Percentiles rank a stretch among this genome's conserved stretches.
These are phyloP conservation scores for Cataglyphis cursor DNA, from an alignment of 2,888 invertebrate genomes.

Conservation along the genomic window DNA sequence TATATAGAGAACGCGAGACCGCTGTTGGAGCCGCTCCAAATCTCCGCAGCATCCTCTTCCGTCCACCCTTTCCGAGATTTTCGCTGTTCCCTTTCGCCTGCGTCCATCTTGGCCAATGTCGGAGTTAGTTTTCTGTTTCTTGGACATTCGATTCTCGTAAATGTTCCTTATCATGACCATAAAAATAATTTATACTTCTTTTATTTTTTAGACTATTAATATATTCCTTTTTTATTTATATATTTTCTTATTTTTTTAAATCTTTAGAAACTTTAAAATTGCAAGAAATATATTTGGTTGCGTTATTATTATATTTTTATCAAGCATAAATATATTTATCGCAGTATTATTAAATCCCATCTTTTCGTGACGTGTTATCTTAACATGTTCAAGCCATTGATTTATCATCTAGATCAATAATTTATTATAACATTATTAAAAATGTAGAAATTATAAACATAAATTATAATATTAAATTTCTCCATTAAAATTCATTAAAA, in stretches of 20 bases:
- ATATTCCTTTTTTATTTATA: background rate
- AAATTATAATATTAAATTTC: background rate
- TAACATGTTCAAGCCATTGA: background rate
- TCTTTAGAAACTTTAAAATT: background rate
- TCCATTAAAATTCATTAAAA: background rate
- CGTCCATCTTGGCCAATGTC: background rate
- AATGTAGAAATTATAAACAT: background rate
- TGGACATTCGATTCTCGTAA: background rate
- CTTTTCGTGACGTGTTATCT: background rate
- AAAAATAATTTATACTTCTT: slow-evolving; percentile 2
- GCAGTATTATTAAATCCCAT: background rate
- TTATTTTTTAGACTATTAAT: background rate
- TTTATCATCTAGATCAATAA: background rate
- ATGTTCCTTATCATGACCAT: background rate
- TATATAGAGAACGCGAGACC: slow-evolving; percentile 54
- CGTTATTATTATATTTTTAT: background rate
- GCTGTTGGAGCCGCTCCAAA: slow-evolving; percentile 77
- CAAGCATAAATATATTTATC: background rate
- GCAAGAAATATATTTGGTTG: background rate
- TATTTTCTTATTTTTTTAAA: background rate
- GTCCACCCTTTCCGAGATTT: background rate
- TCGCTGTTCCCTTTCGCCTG: background rate
- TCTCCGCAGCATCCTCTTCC: slow-evolving; percentile 48
- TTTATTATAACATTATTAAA: background rate
- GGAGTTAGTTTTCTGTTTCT: slow-evolving; percentile 8